Evolutionary conservation across 2,113 vertebrate genomes (phyloP).

Genomic region (Amblyornis subalaris): DNA sequence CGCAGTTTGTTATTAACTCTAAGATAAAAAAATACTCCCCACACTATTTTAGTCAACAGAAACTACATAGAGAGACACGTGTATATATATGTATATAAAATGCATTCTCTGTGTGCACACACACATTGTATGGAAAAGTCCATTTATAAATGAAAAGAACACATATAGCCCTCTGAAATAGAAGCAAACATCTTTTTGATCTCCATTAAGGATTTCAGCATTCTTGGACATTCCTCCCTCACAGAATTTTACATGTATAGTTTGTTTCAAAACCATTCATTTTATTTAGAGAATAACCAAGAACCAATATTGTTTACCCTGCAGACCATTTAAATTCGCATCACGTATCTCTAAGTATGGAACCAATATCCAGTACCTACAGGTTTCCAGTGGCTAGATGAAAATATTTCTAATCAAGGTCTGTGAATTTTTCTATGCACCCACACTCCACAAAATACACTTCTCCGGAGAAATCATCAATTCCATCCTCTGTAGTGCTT

Average conservation of each 20-base stretch:
- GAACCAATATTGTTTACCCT: background rate
- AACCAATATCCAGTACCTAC: background rate
- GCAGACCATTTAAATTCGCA: background rate
- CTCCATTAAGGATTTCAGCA: background rate
- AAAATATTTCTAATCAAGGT: background rate
- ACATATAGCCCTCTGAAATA: background rate
- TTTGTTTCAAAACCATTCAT: background rate
- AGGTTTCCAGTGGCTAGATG: background rate
- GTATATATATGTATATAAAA: background rate
- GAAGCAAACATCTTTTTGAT: background rate
- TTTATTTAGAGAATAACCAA: background rate
- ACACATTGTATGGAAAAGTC: background rate
- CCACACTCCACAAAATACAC: background rate
- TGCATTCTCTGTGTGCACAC: background rate
- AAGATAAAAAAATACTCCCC: background rate
- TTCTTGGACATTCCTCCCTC: background rate
- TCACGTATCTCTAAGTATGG: background rate
- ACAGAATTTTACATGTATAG: background rate
- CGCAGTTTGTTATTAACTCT: background rate
- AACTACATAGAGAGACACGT: accelerated
- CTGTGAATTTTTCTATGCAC: background rate
- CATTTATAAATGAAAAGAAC: background rate
- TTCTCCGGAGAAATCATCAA: background rate
- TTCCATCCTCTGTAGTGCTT: background rate
- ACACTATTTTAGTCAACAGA: background rate